A percentile compares a stretch with the other conserved stretches of the same genome.
phyloP scores from a whole-genome alignment of 2,888 invertebrate species.

The Aphrophora alni region DNA sequence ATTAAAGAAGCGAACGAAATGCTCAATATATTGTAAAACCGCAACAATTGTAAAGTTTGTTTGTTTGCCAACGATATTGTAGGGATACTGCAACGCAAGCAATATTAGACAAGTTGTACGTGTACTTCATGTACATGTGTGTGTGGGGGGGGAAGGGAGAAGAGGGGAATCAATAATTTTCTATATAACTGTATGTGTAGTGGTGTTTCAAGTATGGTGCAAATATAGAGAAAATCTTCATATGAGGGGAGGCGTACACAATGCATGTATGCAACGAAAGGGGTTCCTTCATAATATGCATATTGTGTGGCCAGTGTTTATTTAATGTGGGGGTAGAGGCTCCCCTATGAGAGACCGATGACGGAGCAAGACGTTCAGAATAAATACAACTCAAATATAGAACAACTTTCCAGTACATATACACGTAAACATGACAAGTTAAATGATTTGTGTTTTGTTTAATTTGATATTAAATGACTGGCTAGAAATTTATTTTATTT shows the following conservation, averaged over 20 bases:
- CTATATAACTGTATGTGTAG: constrained; percentile 34
- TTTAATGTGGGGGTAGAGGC: not conserved
- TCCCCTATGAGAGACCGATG: not conserved
- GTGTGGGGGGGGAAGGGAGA: constrained; percentile 11
- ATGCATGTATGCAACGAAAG: not conserved
- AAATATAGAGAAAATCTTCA: constrained; percentile 35
- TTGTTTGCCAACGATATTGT: constrained; percentile 15
- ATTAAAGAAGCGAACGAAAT: not conserved
- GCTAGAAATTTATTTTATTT: too few species aligned
- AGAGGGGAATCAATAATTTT: constrained; percentile 40
- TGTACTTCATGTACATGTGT: too few species aligned
- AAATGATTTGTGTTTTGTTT: too few species aligned
- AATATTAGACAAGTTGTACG: too few species aligned
- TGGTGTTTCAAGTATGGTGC: constrained; percentile 35
- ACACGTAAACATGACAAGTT: too few species aligned
- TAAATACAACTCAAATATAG: too few species aligned
- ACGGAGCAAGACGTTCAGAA: too few species aligned
- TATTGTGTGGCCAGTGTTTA: constrained; percentile 6
- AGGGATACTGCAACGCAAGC: constrained; percentile 26
- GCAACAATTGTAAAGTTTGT: constrained; percentile 6
- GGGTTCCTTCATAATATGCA: constrained; percentile 10
- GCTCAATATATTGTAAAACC: not conserved
- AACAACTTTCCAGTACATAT: too few species aligned
- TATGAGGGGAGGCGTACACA: constrained; percentile 20
- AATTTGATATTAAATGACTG: too few species aligned